A percentile compares a stretch with the other conserved stretches of the same genome.
phyloP scores from a whole-genome alignment of 2,888 invertebrate species.

The Chelonus formosanus region DNA sequence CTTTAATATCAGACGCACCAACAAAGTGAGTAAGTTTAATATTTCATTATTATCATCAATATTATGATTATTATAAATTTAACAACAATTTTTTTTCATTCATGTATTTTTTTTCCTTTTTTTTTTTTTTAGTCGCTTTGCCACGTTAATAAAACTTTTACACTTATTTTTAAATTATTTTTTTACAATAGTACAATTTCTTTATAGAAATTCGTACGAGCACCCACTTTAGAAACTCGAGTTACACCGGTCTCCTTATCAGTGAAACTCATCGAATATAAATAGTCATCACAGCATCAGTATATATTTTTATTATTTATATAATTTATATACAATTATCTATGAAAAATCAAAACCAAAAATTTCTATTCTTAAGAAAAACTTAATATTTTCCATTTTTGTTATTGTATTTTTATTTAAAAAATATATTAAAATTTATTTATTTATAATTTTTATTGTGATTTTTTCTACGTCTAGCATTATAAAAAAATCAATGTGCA shows the following conservation, averaged over 20 bases:
- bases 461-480: no score
- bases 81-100: not conserved
- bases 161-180: no score
- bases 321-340: constrained; percentile 2
- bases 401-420: no score
- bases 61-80: not conserved
- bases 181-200: no score
- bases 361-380: no score
- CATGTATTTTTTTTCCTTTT: not conserved
- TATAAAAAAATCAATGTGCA: no score
- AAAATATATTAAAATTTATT: no score
- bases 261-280: constrained; percentile 56
- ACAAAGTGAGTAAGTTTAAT: constrained; percentile 7
- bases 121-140: constrained; percentile 12
- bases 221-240: constrained; percentile 59
- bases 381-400: no score
- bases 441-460: no score
- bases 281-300: constrained; percentile 4
- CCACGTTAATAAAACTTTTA: no score
- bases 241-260: constrained; percentile 60
- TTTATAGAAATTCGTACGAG: constrained; percentile 51
- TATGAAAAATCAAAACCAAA: constrained; percentile 14
- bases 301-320: constrained; percentile 6
- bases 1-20: constrained; percentile 75
- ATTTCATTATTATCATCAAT: no score